These are phyloP conservation scores for Pristionchus mayeri DNA, from an alignment of 2,888 invertebrate genomes.

Conservation along the genomic window DNA sequence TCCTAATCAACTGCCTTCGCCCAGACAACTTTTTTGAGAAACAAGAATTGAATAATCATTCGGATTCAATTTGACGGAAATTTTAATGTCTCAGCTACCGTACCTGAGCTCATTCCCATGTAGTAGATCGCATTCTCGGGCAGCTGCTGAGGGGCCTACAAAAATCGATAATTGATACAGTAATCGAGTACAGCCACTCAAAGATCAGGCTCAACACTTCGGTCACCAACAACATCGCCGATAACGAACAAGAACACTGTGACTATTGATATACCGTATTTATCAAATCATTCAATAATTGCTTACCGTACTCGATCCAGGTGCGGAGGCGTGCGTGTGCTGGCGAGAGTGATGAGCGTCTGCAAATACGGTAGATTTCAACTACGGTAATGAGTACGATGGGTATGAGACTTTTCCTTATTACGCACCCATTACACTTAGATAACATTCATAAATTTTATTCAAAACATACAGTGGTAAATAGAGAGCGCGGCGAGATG, in stretches of 20 bases:
- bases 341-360: not conserved
- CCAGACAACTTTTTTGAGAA: too few relatives aligned
- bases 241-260: too few relatives aligned
- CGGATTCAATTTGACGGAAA: too few relatives aligned
- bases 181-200: too few relatives aligned
- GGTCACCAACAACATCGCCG: too few relatives aligned
- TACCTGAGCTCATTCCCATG: constrained; percentile 58
- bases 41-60: too few relatives aligned
- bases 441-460: too few relatives aligned
- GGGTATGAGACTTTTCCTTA: not conserved
- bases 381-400: not conserved
- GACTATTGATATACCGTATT: not conserved
- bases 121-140: constrained; percentile 71
- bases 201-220: too few relatives aligned
- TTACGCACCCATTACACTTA: too few relatives aligned
- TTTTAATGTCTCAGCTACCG: not conserved
- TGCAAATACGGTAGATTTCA: not conserved
- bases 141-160: constrained; percentile 45
- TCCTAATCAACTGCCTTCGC: too few relatives aligned
- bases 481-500: too few relatives aligned
- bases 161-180: not conserved
- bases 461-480: too few relatives aligned
- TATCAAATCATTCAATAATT: not conserved
- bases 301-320: constrained; percentile 35
- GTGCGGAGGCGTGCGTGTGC: not conserved